Base-by-base conservation (phyloP, 2,113 vertebrate species). In the Cynocephalus volans region DNA sequence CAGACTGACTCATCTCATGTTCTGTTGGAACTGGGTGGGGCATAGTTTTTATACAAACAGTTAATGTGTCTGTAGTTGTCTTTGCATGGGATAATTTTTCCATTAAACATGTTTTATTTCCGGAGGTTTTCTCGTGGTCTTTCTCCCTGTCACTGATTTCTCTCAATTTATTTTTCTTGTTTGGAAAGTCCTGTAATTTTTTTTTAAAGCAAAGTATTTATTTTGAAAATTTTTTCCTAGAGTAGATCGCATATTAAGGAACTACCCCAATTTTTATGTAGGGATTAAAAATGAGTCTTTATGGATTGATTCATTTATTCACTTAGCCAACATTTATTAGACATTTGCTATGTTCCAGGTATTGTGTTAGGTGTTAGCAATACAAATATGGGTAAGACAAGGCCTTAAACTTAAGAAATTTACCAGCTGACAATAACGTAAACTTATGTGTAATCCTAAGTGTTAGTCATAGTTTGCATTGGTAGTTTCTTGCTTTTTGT, bases 151-250 rank as follows among this genome's bases (percentile, higher is more conserved):
- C 75, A 52, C 18, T 94, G 26, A 45, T 4, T 69, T 94, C 80
- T 75, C 12, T 86, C 96, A 21, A 36, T 83, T 79, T 94, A 67
- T 80, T 75, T 97, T 73, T 58, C n/a, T 81, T 90, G 17, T 67
- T 67, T 19, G 19, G 36, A 52, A 50, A 92, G 54, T 81, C 36
- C 33, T 90, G 0, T 69, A 28, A 24, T 48, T 56, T 88, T 90
- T 90, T 76, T 88, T 67, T 36, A 45, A 90, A 72, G 54, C 23
- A 72, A 60, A 21, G 33, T 17, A 41, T 85, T 70, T 76, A 76
- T 89, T 93, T 94, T 60, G 48, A 45, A 58, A 1, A 70, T 5
- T 65, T 70, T 81, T 90, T 90, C 24, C 45, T 93, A 23, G 67
- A 82, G 33, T 79, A 50, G n/a, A 58, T 92, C 15, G 28, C 23